Evolutionary conservation across 2,113 vertebrate species (phyloP).

Genomic region (Upupa epops): DNA sequence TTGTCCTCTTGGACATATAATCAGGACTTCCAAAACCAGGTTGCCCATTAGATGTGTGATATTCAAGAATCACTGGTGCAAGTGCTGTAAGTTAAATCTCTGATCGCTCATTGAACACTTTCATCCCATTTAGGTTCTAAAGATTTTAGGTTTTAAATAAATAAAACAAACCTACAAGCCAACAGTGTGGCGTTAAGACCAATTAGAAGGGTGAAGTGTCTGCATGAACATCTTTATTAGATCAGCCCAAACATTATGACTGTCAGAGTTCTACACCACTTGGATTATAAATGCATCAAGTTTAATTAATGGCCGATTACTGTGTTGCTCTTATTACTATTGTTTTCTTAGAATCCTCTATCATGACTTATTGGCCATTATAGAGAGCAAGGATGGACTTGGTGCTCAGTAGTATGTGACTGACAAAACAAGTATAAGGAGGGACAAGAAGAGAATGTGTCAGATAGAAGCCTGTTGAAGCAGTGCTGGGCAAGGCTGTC

Average conservation of each 20-base stretch:
- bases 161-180: neutral
- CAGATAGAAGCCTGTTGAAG: neutral
- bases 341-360: neutral
- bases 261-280: neutral
- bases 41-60: neutral
- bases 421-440: neutral
- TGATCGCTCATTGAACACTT: neutral
- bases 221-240: neutral
- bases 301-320: neutral
- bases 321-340: neutral
- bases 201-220: neutral
- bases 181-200: neutral
- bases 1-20: rapidly evolving
- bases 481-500: neutral
- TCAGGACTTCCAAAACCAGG: neutral
- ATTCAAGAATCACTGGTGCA: neutral
- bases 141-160: neutral
- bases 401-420: neutral
- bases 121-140: neutral
- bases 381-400: neutral
- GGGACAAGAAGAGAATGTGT: neutral
- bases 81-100: neutral
- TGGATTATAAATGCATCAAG: neutral
- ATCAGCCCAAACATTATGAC: neutral
- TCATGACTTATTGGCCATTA: conserved; percentile 40